These are phyloP conservation scores for Dryocosmus kuriphilus DNA, from an alignment of 2,888 invertebrate species.

Conservation along the genomic window DNA sequence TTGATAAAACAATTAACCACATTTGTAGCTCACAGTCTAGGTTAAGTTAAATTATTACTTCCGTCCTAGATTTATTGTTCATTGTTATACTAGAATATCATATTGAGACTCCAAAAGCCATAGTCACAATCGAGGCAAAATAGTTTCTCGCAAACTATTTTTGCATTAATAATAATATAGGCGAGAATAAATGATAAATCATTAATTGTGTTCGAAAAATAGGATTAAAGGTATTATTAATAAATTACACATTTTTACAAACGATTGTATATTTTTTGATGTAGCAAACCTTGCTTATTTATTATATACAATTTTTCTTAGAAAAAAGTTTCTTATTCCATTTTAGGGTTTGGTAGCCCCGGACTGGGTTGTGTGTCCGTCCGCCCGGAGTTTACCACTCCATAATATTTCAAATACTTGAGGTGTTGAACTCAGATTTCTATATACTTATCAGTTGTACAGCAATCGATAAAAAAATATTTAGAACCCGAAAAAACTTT, in stretches of 20 bases:
- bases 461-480: too few species aligned
- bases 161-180: slow-evolving; percentile 22
- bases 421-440: too few species aligned
- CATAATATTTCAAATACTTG: too few species aligned
- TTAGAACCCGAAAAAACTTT: too few species aligned
- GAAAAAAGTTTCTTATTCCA: too few species aligned
- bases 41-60: slow-evolving; percentile 24
- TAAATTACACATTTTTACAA: slow-evolving; percentile 29
- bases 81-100: slow-evolving; percentile 29
- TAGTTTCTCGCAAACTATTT: background rate
- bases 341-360: too few species aligned
- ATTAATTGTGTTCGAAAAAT: slow-evolving; percentile 15
- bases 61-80: background rate
- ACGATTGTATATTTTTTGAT: background rate
- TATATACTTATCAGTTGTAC: too few species aligned
- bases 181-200: slow-evolving; percentile 21
- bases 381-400: too few species aligned
- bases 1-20: background rate
- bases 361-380: too few species aligned
- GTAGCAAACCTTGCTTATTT: too few species aligned
- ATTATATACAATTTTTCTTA: too few species aligned
- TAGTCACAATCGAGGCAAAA: background rate
- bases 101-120: slow-evolving; percentile 27
- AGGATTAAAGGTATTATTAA: slow-evolving; percentile 18
- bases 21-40: background rate